Evolutionary conservation across 2,888 invertebrate genomes (phyloP).

Genomic region (Hirtodrosophila confusa): DNA sequence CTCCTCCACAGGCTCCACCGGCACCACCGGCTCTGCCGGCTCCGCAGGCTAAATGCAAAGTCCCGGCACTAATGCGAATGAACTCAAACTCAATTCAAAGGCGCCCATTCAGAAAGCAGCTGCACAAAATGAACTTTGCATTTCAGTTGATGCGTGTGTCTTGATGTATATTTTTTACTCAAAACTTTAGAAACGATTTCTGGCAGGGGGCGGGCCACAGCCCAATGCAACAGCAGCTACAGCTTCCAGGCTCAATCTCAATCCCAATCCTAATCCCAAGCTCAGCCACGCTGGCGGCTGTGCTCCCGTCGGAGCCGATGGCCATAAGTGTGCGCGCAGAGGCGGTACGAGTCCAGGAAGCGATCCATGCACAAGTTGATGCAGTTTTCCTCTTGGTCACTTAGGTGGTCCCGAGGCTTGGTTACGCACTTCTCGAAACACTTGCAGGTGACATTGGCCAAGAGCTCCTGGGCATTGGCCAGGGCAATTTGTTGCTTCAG

Average conservation of each 20-base stretch:
- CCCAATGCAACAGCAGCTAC: neutral
- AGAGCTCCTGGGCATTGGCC: slow-evolving; percentile 94
- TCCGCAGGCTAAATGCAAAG: slow-evolving; percentile 13
- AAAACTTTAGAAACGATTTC: slow-evolving; percentile 1
- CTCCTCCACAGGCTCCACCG: slow-evolving; percentile 1
- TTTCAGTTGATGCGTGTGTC: slow-evolving; percentile 2
- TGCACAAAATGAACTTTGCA: neutral
- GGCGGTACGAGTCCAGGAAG: slow-evolving; percentile 98
- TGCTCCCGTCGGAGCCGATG: slow-evolving; percentile 91
- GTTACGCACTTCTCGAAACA: slow-evolving; percentile 56
- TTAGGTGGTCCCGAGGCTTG: slow-evolving; percentile 31
- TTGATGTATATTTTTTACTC: slow-evolving; percentile 2
- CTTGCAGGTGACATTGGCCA: slow-evolving; percentile 85
- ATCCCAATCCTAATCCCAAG: neutral
- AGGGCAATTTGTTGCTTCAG: slow-evolving; percentile 96
- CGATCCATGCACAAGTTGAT: slow-evolving; percentile 98
- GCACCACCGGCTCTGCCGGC: neutral
- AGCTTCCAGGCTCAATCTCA: neutral
- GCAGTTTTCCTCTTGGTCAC: slow-evolving; percentile 85
- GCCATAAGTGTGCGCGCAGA: slow-evolving; percentile 95
- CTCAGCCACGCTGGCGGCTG: slow-evolving; percentile 15
- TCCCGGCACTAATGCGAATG: slow-evolving; percentile 43
- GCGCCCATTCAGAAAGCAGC: slow-evolving; percentile 22
- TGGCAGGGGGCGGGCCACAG: too few relatives aligned
- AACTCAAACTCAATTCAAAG: slow-evolving; percentile 35